A percentile compares a stretch with the other conserved stretches of the same genome.
Evolutionary conservation across 2,888 invertebrate species (phyloP).

Genomic region (Cantharis nigra): DNA sequence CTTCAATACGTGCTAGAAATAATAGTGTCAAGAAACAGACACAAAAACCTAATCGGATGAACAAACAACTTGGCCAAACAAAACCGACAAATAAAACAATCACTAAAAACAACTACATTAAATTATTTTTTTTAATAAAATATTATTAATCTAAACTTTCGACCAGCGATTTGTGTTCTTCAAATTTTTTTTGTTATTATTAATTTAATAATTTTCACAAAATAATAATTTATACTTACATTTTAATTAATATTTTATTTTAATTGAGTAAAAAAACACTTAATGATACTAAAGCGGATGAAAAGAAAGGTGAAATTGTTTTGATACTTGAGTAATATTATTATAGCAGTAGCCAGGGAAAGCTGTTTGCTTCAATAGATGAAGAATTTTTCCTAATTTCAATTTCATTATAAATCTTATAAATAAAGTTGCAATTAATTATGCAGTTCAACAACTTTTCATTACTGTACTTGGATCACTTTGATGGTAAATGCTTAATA

Average conservation of each 20-base stretch:
- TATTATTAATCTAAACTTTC: background rate
- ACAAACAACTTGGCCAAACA: background rate
- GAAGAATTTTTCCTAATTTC: background rate
- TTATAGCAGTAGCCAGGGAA: background rate
- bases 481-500: too few relatives aligned
- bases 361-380: background rate
- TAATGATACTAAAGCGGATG: background rate
- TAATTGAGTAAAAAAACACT: background rate
- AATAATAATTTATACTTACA: background rate
- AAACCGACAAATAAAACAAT: background rate
- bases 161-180: background rate
- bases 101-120: background rate
- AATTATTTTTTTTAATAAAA: background rate
- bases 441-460: background rate
- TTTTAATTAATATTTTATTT: background rate
- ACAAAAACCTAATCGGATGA: background rate
- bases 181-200: background rate
- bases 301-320: background rate
- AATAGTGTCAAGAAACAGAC: background rate
- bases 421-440: background rate
- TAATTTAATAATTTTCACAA: background rate
- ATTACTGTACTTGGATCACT: too few relatives aligned
- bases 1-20: background rate
- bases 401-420: background rate
- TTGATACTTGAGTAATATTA: background rate